Evolutionary conservation across 2,797 vertebrate species (phyloP).

Genomic region (Sebastolobus altivelis): DNA sequence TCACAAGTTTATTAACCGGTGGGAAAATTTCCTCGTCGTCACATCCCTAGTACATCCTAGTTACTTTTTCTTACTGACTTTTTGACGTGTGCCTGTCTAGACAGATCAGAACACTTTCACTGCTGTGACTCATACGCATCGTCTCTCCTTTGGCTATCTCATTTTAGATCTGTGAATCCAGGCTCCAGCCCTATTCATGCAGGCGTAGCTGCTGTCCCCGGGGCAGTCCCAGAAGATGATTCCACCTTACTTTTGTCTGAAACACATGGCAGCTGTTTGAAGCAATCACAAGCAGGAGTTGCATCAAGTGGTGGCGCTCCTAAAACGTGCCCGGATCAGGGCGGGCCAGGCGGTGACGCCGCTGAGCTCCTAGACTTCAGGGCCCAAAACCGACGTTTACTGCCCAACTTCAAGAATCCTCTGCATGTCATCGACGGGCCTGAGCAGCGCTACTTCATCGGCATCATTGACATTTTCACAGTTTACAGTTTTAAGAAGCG

Average conservation of each 20-base stretch:
- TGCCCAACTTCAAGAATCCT: slow-evolving; percentile 87
- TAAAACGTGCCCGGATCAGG: not conserved
- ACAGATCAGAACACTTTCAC: not conserved
- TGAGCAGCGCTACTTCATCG: slow-evolving; percentile 90
- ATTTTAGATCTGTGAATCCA: slow-evolving; percentile 85
- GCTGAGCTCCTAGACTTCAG: slow-evolving; percentile 64
- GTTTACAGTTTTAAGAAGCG: slow-evolving; percentile 89
- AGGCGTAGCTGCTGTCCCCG: slow-evolving; percentile 68
- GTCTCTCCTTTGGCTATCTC: not conserved
- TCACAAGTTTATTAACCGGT: too few species aligned
- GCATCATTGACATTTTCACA: slow-evolving; percentile 92
- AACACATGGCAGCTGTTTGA: slow-evolving; percentile 23
- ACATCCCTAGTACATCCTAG: too few species aligned
- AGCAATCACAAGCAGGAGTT: not conserved
- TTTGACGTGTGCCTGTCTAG: not conserved
- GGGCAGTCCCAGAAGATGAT: slow-evolving; percentile 77
- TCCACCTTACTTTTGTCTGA: slow-evolving; percentile 53
- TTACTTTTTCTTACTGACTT: not conserved
- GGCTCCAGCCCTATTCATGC: slow-evolving; percentile 62
- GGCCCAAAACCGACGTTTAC: slow-evolving; percentile 87
- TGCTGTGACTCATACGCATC: not conserved
- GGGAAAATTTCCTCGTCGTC: too few species aligned
- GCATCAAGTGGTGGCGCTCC: not conserved
- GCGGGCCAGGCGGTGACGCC: slow-evolving; percentile 26
- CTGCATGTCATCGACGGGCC: slow-evolving; percentile 90